Evolutionary conservation across 1,140 invertebrate species (phyloP).

Genomic region (Gryllus bimaculatus): DNA sequence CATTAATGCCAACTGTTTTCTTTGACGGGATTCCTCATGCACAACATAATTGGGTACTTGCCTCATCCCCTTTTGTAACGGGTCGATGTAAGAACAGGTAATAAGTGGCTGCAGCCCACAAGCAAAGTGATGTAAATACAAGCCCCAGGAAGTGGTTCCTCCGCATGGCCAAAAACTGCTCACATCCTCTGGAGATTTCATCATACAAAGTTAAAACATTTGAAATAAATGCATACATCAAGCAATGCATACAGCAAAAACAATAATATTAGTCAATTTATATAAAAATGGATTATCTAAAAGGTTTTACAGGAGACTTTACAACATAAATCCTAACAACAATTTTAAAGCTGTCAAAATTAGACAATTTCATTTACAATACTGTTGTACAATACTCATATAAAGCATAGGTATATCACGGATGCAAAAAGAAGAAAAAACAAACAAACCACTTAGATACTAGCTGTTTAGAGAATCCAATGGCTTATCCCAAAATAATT

Average conservation of each 20-base stretch:
- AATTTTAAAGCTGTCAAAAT: not conserved
- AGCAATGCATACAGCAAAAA: not conserved
- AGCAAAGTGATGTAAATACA: constrained; percentile 18
- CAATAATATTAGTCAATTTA: not conserved
- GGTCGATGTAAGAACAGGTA: constrained; percentile 20
- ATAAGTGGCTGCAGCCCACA: constrained; percentile 19
- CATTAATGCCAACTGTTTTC: no score
- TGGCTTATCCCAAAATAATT: no score
- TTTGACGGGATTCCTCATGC: no score
- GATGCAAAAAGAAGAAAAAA: no score
- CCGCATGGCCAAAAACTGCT: constrained; percentile 20
- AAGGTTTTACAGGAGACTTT: not conserved
- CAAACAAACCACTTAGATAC: no score
- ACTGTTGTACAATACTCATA: not conserved
- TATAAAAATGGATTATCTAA: not conserved
- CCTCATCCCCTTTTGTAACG: constrained; percentile 11
- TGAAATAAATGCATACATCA: not conserved
- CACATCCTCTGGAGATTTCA: constrained; percentile 19
- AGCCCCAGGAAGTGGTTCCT: constrained; percentile 15
- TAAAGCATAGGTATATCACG: no score
- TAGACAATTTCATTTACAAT: not conserved
- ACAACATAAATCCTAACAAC: not conserved
- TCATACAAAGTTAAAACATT: not conserved
- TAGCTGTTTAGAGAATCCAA: no score
- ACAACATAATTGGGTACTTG: not conserved